A percentile compares a stretch with the other conserved stretches of the same genome.
Evolutionary conservation across 2,888 invertebrate genomes (phyloP).

Genomic region (Eustalomyia histrio): DNA sequence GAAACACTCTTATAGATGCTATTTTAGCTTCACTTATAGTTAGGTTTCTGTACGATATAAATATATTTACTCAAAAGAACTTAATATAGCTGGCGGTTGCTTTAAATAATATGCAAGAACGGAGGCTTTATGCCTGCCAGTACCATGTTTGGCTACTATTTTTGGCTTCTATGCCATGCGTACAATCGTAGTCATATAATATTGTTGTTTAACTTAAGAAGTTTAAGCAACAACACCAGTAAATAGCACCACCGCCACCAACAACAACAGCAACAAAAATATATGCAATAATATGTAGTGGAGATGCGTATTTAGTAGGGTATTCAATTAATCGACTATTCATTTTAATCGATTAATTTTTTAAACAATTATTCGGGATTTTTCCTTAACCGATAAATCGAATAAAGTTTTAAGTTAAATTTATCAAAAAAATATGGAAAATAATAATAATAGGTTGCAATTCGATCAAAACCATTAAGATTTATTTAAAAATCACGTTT

Average conservation of each 20-base stretch:
- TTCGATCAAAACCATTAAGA: too few species aligned
- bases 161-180: conserved; percentile 43
- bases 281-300: conserved; percentile 9
- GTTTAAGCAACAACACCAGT: conserved; percentile 29
- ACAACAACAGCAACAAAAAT: conserved; percentile 12
- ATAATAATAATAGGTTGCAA: too few species aligned
- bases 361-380: too few species aligned
- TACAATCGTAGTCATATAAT: conserved; percentile 12
- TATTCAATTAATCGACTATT: too few species aligned
- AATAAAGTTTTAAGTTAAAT: too few species aligned
- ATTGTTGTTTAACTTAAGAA: conserved; percentile 17
- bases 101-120: conserved; percentile 64
- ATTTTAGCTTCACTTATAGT: neutral
- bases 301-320: too few species aligned
- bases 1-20: neutral
- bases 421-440: too few species aligned
- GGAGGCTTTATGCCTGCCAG: conserved; percentile 55
- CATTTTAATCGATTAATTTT: too few species aligned
- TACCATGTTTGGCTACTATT: conserved; percentile 58
- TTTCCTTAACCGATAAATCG: too few species aligned
- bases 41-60: neutral
- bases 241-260: neutral
- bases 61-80: conserved; percentile 46
- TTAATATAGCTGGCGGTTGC: conserved; percentile 58
- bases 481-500: too few species aligned